Evolutionary conservation across 2,113 vertebrate genomes (phyloP).

Genomic region (Sigmodon hispidus): DNA sequence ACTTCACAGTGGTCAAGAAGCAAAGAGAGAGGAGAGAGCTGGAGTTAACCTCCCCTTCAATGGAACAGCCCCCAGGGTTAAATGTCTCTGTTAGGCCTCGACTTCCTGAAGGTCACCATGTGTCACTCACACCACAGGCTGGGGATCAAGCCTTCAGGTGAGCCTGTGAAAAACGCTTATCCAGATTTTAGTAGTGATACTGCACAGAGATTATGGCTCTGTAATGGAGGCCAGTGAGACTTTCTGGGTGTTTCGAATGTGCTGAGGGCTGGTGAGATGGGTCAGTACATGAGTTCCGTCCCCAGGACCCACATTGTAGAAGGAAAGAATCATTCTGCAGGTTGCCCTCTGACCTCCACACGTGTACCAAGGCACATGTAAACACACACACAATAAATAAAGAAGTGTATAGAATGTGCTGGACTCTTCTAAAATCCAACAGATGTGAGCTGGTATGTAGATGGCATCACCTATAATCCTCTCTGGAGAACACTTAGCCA

Average conservation of each 20-base stretch:
- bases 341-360: neutral
- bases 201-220: rapidly evolving
- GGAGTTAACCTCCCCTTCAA: too few species aligned
- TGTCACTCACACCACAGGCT: neutral
- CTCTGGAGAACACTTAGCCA: neutral
- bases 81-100: too few species aligned
- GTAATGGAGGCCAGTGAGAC: neutral
- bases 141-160: neutral
- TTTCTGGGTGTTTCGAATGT: neutral
- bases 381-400: neutral
- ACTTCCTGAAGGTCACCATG: neutral
- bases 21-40: neutral
- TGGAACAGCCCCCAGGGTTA: too few species aligned
- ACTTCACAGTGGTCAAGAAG: too few species aligned
- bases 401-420: neutral
- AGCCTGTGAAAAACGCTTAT: neutral
- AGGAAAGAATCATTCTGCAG: neutral
- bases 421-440: neutral
- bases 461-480: too few species aligned
- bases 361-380: too few species aligned
- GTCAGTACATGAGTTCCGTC: neutral
- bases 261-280: neutral
- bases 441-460: neutral
- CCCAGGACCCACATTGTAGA: neutral
- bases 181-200: neutral